Evolutionary conservation across 2,113 vertebrate genomes (phyloP), one percentile per base, ranked within the genome.

Genomic region (Herpailurus yagouaroundi): DNA sequence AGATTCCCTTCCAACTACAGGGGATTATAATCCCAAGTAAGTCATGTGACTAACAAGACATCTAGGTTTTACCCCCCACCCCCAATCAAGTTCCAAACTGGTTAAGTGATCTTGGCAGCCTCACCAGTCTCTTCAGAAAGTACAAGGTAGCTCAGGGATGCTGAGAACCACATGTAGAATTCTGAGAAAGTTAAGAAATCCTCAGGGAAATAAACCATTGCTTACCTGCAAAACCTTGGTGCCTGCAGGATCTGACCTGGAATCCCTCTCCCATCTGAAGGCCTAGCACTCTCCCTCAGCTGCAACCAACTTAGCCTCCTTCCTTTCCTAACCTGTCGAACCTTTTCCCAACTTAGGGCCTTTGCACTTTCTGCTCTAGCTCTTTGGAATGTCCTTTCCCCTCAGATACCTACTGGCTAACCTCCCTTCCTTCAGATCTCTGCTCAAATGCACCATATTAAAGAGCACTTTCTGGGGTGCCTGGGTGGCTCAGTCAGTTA

Each of bases 231-330:
- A 68, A n/a, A 38, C n/a, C 36, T 48, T 25, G 14, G 33, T 31
- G 14, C 38, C 71, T 8, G 4, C 1, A 9, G 0, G 0, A 1
- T 3, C 19, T 52, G 36, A 86, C 83, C 50, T 23, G 11, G 18
- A 73, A 15, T 9, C 21, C 18, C 36, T 15, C 16, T 18, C 27
- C 29, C 12, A 7, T 27, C 45, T 41, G 5, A 80, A 77, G 0
- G 0, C 25, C 60, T 4, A 3, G 10, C 38, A 7, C 9, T 79
- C 33, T 31, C 41, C 38, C 87, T 52, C 25, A 64, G 63, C 23
- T 23, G 41, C 33, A 45, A 68, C 41, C 36, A 33, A 23, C 66
- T n/a, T 41, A 55, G 69, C 19, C 79, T 27, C 16, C 48, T 21
- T 1, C 2, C 21, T 69, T 41, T 45, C 41, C 55, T 18, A 31